A percentile compares a stretch with the other conserved stretches of the same genome.
Evolutionary conservation across 2,888 invertebrate genomes (phyloP).

Genomic region (Molanna angustata): DNA sequence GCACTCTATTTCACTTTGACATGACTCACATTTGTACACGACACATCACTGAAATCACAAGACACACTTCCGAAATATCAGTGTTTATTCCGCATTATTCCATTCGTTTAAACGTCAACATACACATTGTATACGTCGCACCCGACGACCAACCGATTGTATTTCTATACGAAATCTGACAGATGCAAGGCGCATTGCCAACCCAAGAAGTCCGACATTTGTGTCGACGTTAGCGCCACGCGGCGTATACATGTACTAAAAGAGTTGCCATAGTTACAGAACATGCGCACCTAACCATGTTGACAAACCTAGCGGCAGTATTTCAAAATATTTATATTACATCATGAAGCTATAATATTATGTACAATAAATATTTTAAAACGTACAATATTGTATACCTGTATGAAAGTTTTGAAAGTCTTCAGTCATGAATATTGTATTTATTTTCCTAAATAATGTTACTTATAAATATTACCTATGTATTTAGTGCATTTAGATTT

Average conservation of each 20-base stretch:
- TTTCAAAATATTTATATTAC: neutral
- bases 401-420: no score
- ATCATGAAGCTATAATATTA: no score
- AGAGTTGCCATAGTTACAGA: slow-evolving; percentile 27
- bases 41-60: slow-evolving; percentile 19
- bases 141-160: slow-evolving; percentile 21
- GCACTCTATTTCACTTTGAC: slow-evolving; percentile 22
- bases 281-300: slow-evolving; percentile 24
- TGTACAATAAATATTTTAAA: no score
- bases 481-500: no score
- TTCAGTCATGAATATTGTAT: no score
- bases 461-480: no score
- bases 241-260: slow-evolving; percentile 15
- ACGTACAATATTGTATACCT: no score
- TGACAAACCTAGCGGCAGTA: slow-evolving; percentile 8
- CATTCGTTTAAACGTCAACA: slow-evolving; percentile 21
- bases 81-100: slow-evolving; percentile 11
- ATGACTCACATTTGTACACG: slow-evolving; percentile 16
- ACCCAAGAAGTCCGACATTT: slow-evolving; percentile 23
- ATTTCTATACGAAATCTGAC: slow-evolving; percentile 26
- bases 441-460: no score
- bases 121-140: slow-evolving; percentile 20
- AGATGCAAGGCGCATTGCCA: slow-evolving; percentile 25
- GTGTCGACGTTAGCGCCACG: slow-evolving; percentile 14
- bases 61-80: slow-evolving; percentile 11